A percentile compares a stretch with the other conserved stretches of the same genome.
Conservation (phyloP, 2,113 vertebrate genomes). For the Chelonoidis abingdonii region DNA sequence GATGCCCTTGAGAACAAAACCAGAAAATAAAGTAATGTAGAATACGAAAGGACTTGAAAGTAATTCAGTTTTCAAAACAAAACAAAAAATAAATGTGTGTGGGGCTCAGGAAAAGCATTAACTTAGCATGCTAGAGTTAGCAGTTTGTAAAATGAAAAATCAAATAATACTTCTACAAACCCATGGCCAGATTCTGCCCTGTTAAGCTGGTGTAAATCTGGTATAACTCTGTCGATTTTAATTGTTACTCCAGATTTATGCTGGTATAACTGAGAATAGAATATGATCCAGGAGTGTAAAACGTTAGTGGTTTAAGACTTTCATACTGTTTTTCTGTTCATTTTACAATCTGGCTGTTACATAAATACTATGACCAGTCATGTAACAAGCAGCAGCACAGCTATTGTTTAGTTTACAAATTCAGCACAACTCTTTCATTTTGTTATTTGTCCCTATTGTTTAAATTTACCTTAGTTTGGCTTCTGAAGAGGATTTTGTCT, state of each 20-base stretch:
- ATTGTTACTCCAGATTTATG: neutral
- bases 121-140: slow-evolving; percentile 21
- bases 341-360: slow-evolving; percentile 51
- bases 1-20: slow-evolving; percentile 65
- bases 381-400: slow-evolving; percentile 26
- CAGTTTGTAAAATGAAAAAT: slow-evolving; percentile 53
- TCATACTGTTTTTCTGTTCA: slow-evolving; percentile 27
- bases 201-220: neutral
- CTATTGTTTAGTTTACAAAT: slow-evolving; percentile 39
- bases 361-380: slow-evolving; percentile 43
- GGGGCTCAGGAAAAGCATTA: slow-evolving; percentile 39
- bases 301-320: slow-evolving; percentile 49
- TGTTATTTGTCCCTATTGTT: slow-evolving; percentile 56
- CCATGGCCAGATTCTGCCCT: neutral
- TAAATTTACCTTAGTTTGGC: slow-evolving; percentile 50
- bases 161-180: neutral
- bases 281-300: slow-evolving; percentile 49
- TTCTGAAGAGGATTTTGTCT: slow-evolving; percentile 19
- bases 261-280: neutral
- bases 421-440: slow-evolving; percentile 55
- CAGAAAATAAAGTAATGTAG: slow-evolving; percentile 62
- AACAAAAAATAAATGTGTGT: slow-evolving; percentile 10
- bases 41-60: slow-evolving; percentile 50
- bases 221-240: slow-evolving; percentile 30
- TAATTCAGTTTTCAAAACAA: slow-evolving; percentile 65